Base-by-base conservation (phyloP, 1,140 invertebrate species). In the Pemphigus obesinymphae region DNA sequence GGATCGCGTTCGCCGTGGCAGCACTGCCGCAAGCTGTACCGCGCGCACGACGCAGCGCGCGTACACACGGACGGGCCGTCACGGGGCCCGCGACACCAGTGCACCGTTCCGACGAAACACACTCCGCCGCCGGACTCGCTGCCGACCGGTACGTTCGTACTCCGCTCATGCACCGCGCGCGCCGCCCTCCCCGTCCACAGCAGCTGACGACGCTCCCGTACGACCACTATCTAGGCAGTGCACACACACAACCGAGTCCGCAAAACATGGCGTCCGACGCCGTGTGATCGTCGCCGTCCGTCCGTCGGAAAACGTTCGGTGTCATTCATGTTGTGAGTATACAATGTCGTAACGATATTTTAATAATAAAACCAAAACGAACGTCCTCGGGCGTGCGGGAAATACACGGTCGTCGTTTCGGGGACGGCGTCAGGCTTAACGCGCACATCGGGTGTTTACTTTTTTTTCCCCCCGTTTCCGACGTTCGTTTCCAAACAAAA, bases 271-370 rank as follows among this genome's bases (percentile, higher is more conserved):
- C 73, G 48, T 76, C 50, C 17, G 20, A 50, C 31, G 34, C 31
- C 50, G 34, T 40, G 11, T 78, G 75, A 78, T 26, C 75, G 45
- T 31, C 40, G 53, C 55, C 23, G 53, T 17, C 34, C 43, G 23
- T 45, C 40, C 40, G 40, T 13, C 26, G 50, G 8, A n/a, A 40
- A 15, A 17, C 29, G 10, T 13, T 20, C 66, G 37, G 43, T n/a
- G 37, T 45, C 37, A 43, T 55, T 40, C 50, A 78, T 78, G 75
- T 78, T 78, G 75, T 78, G 50, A 78, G 75, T 78, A 78, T 48
- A 61, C 15, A n/a, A 20, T 48, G n/a, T 29, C n/a, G n/a, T n/a
- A n/a, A n/a, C n/a, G n/a, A n/a, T n/a, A n/a, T n/a, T n/a, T n/a
- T n/a, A n/a, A n/a, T n/a, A n/a, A n/a, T n/a, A n/a, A n/a, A n/a